phyloP scores from a whole-genome alignment of 23 tunicate genomes.

The Trididemnum clinides region DNA sequence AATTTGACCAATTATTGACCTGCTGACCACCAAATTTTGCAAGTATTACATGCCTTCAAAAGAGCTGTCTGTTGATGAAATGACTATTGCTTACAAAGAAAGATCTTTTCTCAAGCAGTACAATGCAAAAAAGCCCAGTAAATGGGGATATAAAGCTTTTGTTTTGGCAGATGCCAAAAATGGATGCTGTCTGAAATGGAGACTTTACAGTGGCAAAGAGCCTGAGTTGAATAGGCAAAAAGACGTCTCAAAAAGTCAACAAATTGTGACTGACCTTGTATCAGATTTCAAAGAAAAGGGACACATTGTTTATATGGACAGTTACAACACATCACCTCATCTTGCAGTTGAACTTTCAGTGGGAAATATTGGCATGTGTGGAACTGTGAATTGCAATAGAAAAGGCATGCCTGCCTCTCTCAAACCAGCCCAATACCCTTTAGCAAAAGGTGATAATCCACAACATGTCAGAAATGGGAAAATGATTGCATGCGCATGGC shows the following conservation, averaged over 20 bases:
- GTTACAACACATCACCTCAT: slow-evolving; percentile 26
- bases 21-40: slow-evolving; percentile 23
- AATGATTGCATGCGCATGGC: slow-evolving; percentile 33
- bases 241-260: slow-evolving; percentile 27
- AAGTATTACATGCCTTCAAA: slow-evolving; percentile 8
- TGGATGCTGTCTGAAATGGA: slow-evolving; percentile 32
- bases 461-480: slow-evolving; percentile 1
- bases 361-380: slow-evolving; percentile 20
- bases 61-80: slow-evolving; percentile 36
- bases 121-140: slow-evolving; percentile 21
- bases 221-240: slow-evolving; percentile 19
- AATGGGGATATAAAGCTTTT: slow-evolving; percentile 36
- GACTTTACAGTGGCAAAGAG: slow-evolving; percentile 23
- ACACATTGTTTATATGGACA: slow-evolving; percentile 38
- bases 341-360: slow-evolving; percentile 9
- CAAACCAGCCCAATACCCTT: slow-evolving; percentile 17
- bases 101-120: slow-evolving; percentile 29
- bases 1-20: slow-evolving; percentile 33
- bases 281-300: slow-evolving; percentile 13
- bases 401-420: slow-evolving; percentile 32
- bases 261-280: slow-evolving; percentile 19
- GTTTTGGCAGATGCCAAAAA: slow-evolving; percentile 32
- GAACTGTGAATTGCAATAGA: slow-evolving; percentile 35
- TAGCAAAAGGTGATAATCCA: slow-evolving; percentile 37
- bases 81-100: slow-evolving; percentile 28